Conservation (phyloP, 2,113 vertebrate species). For the Cyanistes caeruleus region DNA sequence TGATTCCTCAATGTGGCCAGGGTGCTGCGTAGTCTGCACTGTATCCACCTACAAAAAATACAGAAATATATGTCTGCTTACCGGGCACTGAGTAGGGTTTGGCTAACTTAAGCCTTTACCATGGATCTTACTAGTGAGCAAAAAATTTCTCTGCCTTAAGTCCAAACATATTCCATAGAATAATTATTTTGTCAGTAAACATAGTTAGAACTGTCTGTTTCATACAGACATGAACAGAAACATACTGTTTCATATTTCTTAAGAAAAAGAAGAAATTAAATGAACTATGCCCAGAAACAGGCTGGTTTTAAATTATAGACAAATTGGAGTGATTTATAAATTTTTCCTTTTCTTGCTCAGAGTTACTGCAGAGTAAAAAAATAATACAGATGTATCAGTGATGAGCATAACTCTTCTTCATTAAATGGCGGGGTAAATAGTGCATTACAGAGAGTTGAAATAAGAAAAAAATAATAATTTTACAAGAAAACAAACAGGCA, state of each 20-base stretch:
- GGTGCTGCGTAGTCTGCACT: constrained; percentile 73
- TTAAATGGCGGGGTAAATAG: not conserved
- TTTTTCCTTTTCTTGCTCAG: not conserved
- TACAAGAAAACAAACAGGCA: not conserved
- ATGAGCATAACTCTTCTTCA: not conserved
- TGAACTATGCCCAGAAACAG: not conserved
- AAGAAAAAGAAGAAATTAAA: not conserved
- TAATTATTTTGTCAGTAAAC: not conserved
- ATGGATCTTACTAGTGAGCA: not conserved
- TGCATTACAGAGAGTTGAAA: not conserved
- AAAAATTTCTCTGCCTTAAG: not conserved
- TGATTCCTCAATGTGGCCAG: constrained; percentile 76
- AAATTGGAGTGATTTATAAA: not conserved
- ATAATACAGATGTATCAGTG: not conserved
- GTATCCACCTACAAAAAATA: constrained; percentile 81
- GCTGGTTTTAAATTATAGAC: not conserved
- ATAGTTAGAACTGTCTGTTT: not conserved
- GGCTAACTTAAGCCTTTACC: constrained; percentile 35
- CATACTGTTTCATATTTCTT: not conserved
- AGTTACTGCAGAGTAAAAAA: not conserved
- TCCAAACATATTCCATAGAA: not conserved
- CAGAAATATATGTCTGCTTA: constrained; percentile 80
- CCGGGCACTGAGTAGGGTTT: constrained; percentile 63
- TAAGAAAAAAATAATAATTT: not conserved
- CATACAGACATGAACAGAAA: not conserved